Evolutionary conservation across 2,888 invertebrate genomes (phyloP), one percentile per base, ranked within the genome.

Genomic region (Eupithecia inturbata): DNA sequence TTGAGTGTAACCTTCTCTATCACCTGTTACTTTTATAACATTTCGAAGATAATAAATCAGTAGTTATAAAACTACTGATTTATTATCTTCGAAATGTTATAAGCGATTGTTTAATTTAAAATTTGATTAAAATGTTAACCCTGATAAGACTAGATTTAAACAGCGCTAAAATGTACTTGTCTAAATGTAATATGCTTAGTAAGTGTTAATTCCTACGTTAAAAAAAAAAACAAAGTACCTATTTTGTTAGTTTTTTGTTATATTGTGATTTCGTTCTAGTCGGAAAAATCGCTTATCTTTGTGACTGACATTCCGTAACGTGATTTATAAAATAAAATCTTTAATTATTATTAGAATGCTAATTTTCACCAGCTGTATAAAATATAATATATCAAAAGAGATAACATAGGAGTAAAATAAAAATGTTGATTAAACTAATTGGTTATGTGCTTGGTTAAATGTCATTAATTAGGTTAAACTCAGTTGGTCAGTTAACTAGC

Each of bases 231-330:
- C 36, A 9, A 41, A 60, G 71, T 60, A n/a, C n/a, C n/a, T n/a
- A 63, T 62, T 63, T 49, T 49, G 22, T 39, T 70, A 71, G 67
- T 33, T 68, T 72, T 72, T 74, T 71, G 71, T 33, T 36, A 71
- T 41, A 28, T 68, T 71, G 70, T 72, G 72, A 75, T 77, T 72
- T 68, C 9, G 39, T 75, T 77, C 77, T 77, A 77, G 77, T 77
- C 77, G 66, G 68, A 62, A 53, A 22, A 64, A 33, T 64, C 64
- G 68, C 72, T 68, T 73, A 71, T 68, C 62, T 64, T 71, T 77
- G 77, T 77, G 68, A 70, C 26, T 77, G 77, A 77, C 77, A 77
- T 77, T 77, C 77, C 77, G 77, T 71, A 70, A 67, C 45, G 22
- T 67, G 70, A 69, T 64, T 57, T 68, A 53, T 57, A 26, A 71